Evolutionary conservation across 1,140 invertebrate genomes (phyloP).

Genomic region (Tetranychus cinnabarinus): DNA sequence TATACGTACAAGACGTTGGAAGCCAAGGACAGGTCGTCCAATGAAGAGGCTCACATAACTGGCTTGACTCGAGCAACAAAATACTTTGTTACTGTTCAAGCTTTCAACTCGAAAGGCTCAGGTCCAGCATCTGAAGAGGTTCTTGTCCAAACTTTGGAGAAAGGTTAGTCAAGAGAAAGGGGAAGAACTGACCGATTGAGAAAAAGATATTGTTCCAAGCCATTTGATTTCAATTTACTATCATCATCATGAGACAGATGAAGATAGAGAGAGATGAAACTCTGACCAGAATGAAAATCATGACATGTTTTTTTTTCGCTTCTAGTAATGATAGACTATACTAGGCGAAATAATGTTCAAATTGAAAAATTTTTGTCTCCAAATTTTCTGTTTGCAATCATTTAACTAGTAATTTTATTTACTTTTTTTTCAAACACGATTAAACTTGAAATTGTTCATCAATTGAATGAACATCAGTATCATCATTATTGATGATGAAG

Average conservation of each 20-base stretch:
- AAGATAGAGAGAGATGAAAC: not conserved
- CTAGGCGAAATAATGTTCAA: too few relatives aligned
- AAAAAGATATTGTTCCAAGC: not conserved
- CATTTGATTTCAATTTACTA: not conserved
- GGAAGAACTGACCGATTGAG: not conserved
- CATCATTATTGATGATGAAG: too few relatives aligned
- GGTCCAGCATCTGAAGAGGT: slow-evolving; percentile 64
- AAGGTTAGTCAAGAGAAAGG: not conserved
- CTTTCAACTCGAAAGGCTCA: slow-evolving; percentile 60
- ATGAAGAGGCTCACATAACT: slow-evolving; percentile 7
- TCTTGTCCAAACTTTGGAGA: slow-evolving; percentile 36
- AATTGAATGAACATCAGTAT: too few relatives aligned
- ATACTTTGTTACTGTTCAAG: slow-evolving; percentile 37
- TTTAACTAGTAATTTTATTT: too few relatives aligned
- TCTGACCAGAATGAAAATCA: too few relatives aligned
- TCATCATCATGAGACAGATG: not conserved
- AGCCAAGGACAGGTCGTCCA: not conserved
- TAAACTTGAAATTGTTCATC: too few relatives aligned
- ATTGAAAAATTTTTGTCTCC: too few relatives aligned
- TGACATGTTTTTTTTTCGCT: not conserved
- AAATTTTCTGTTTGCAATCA: too few relatives aligned
- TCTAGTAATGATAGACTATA: not conserved
- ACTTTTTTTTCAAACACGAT: too few relatives aligned
- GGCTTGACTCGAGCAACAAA: slow-evolving; percentile 8
- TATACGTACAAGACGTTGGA: not conserved